Percentiles rank a stretch among this genome's conserved stretches.
Conservation (phyloP, 2,113 vertebrate genomes). For the Tragelaphus scriptus region DNA sequence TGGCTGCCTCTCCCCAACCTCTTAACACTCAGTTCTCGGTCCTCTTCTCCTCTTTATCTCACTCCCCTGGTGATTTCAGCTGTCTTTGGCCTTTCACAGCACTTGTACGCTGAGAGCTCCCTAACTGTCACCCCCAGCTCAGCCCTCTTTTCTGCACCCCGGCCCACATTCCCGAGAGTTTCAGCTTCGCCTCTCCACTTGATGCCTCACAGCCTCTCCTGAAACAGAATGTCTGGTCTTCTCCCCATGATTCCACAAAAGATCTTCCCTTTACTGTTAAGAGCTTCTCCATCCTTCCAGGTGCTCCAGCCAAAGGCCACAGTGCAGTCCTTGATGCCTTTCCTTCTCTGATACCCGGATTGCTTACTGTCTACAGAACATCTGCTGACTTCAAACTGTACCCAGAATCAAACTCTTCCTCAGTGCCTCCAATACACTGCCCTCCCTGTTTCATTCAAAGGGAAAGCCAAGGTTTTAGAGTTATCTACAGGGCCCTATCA, state of each 20-base stretch:
- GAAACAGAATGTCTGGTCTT: background rate
- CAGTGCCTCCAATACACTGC: background rate
- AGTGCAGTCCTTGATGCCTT: background rate
- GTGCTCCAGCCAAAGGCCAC: background rate
- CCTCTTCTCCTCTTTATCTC: background rate
- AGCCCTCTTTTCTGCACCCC: background rate
- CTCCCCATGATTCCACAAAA: background rate
- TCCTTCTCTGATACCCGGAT: background rate
- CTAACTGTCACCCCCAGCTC: background rate
- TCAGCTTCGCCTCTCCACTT: background rate
- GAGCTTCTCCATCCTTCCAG: background rate
- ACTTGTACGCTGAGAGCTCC: background rate
- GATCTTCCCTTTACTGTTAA: background rate
- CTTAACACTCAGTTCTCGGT: background rate
- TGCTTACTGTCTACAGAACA: background rate
- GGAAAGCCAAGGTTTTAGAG: background rate
- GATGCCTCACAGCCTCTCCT: background rate
- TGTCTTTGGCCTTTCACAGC: background rate
- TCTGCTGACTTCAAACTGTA: background rate
- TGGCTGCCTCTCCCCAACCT: background rate
- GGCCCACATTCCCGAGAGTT: background rate
- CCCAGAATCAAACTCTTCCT: background rate
- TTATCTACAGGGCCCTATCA: background rate
- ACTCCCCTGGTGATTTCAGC: background rate
- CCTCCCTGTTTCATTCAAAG: background rate